phyloP scores from a whole-genome alignment of 2,797 vertebrate genomes.

The Rhabdophis nuchalis region DNA sequence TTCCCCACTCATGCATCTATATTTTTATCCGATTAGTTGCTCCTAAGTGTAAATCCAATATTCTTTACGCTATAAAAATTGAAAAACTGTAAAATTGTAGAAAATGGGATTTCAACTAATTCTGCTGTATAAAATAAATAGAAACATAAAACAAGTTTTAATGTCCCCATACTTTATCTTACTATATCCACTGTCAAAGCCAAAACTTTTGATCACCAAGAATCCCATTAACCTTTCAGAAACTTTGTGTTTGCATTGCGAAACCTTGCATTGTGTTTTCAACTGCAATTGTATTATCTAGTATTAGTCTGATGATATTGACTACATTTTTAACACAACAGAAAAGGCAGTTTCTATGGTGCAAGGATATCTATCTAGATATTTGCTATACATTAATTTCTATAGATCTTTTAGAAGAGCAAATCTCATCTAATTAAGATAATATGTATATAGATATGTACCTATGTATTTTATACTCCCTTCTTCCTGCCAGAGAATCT shows the following conservation, averaged over 20 bases:
- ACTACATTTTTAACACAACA: not conserved
- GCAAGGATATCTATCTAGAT: not conserved
- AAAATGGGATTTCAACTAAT: not conserved
- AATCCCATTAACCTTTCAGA: not conserved
- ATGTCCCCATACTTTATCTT: not conserved
- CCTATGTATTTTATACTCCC: not conserved
- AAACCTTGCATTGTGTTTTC: not conserved
- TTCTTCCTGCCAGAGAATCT: not conserved
- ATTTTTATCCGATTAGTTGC: not conserved
- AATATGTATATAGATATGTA: not conserved
- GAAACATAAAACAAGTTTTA: not conserved
- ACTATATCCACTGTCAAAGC: not conserved
- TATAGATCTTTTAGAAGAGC: not conserved
- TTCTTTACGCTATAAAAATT: not conserved
- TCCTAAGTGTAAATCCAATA: not conserved
- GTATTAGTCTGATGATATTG: not conserved
- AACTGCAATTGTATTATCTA: not conserved
- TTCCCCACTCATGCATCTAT: not conserved
- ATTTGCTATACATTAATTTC: not conserved
- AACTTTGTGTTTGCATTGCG: no score
- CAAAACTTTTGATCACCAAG: not conserved
- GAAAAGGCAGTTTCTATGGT: not conserved
- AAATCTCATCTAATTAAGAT: not conserved
- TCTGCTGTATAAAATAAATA: accelerated
- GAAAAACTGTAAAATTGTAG: not conserved